Evolutionary conservation across 2,888 invertebrate species (phyloP).

Genomic region (Chaetoderma sp.): DNA sequence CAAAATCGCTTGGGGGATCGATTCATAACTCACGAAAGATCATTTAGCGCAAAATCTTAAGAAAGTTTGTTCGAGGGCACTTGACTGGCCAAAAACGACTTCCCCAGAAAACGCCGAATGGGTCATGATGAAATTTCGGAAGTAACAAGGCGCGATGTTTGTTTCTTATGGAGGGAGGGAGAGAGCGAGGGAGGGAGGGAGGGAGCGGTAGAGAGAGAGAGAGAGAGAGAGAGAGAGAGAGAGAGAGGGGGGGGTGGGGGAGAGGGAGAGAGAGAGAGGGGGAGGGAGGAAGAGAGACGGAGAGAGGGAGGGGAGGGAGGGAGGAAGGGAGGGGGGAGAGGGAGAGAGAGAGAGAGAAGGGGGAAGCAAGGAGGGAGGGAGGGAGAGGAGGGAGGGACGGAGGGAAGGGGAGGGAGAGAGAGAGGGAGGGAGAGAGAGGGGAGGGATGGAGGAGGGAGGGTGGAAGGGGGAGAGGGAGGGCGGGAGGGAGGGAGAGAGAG

Average conservation of each 20-base stretch:
- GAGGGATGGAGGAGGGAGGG: not conserved
- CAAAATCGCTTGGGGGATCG: no score
- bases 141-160: not conserved
- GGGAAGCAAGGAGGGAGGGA: not conserved
- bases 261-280: not conserved
- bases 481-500: not conserved
- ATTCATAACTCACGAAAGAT: no score
- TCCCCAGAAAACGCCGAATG: not conserved
- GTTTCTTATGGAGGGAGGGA: not conserved
- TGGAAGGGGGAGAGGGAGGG: not conserved
- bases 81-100: not conserved
- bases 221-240: not conserved
- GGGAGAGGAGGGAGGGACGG: not conserved
- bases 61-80: no score
- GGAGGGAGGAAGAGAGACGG: no score
- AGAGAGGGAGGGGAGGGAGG: no score
- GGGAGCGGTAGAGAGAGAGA: no score
- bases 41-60: no score
- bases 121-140: not conserved
- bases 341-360: not conserved
- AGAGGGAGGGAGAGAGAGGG: not conserved
- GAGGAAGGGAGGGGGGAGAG: not conserved
- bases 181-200: no score
- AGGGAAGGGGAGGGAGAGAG: not conserved
- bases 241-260: no score